Conservation (phyloP, 2,113 vertebrate genomes). For the Percina caprodes region DNA sequence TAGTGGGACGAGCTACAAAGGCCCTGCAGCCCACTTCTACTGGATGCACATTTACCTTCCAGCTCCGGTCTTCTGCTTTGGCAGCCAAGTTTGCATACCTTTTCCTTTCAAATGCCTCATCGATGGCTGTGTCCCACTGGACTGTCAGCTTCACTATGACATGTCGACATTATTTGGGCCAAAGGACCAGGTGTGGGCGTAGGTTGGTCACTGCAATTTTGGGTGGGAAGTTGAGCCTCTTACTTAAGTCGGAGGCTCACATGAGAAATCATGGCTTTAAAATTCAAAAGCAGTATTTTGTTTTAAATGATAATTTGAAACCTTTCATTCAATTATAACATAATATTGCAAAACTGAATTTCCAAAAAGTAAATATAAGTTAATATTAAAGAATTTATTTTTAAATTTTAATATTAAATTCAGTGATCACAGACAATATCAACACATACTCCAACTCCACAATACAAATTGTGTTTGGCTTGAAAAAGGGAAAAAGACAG, state of each 20-base stretch:
- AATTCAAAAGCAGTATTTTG: background rate
- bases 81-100: background rate
- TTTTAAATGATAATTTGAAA: background rate
- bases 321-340: background rate
- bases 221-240: too few species aligned
- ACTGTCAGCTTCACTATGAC: background rate
- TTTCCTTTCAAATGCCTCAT: background rate
- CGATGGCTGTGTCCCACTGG: background rate
- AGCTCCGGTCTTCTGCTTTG: background rate
- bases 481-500: constrained; percentile 5
- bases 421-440: background rate
- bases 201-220: too few species aligned
- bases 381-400: background rate
- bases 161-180: background rate
- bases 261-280: background rate
- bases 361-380: background rate
- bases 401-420: background rate
- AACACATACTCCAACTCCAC: too few species aligned
- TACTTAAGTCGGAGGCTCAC: too few species aligned
- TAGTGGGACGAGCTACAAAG: background rate
- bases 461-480: constrained; percentile 24
- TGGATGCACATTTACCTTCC: background rate
- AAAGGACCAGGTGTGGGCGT: background rate
- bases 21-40: too few species aligned
- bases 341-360: background rate